Evolutionary conservation across 2,113 vertebrate genomes (phyloP).

Genomic region (Ceyx margarethae): DNA sequence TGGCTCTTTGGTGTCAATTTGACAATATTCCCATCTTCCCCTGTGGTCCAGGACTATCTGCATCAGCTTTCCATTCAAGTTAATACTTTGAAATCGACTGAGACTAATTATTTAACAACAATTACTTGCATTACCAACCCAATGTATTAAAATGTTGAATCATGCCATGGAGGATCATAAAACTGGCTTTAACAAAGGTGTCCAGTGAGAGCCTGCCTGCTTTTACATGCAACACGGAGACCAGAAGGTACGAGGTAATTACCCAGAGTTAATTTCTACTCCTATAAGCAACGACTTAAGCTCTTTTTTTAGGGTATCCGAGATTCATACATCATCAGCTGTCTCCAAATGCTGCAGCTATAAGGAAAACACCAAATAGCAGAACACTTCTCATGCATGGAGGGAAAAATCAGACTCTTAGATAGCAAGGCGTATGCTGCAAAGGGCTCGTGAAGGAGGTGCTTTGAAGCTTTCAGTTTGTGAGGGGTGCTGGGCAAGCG

Average conservation of each 20-base stretch:
- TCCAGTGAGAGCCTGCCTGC: background rate
- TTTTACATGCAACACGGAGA: background rate
- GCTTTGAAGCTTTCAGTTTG: background rate
- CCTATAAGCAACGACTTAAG: background rate
- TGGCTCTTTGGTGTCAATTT: background rate
- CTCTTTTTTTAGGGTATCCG: background rate
- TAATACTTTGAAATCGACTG: background rate
- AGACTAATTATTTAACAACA: conserved; percentile 1
- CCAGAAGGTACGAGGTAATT: background rate
- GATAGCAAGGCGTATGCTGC: accelerated
- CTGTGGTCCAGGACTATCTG: background rate
- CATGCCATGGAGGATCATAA: background rate
- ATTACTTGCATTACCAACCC: background rate
- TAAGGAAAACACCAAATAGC: background rate
- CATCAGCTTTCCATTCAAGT: background rate
- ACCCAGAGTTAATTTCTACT: background rate
- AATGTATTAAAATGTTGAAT: background rate
- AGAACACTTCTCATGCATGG: background rate
- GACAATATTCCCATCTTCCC: conserved; percentile 4
- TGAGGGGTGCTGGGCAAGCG: background rate
- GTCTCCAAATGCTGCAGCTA: accelerated
- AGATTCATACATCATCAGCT: background rate
- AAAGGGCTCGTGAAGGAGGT: background rate
- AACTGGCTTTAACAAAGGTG: background rate
- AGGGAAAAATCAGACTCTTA: background rate